phyloP scores from a whole-genome alignment of 2,113 vertebrate genomes.

The Notarius quadriscutis region DNA sequence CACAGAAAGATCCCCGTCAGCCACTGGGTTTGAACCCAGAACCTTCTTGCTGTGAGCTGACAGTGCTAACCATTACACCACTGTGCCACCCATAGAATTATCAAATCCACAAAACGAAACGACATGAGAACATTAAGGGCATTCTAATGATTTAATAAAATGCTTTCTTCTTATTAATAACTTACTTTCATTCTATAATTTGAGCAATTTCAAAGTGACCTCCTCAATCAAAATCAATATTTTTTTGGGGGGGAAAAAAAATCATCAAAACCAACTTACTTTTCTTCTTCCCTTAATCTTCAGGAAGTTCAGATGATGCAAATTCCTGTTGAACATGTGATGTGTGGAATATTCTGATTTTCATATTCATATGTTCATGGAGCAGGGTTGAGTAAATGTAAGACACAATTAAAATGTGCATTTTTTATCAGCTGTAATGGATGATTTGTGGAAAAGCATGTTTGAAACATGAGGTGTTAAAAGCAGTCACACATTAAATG shows the following conservation, averaged over 20 bases:
- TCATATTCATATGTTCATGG: not conserved
- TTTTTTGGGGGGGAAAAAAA: no score
- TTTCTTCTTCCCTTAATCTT: not conserved
- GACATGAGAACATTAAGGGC: not conserved
- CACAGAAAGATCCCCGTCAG: no score
- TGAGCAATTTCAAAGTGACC: not conserved
- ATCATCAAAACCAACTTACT: not conserved
- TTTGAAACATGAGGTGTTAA: constrained; percentile 13
- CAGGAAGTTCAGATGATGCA: not conserved
- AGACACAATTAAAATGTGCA: not conserved
- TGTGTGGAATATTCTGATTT: not conserved
- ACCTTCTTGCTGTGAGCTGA: no score
- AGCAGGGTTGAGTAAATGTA: not conserved
- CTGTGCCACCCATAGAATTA: no score
- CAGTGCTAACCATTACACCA: no score
- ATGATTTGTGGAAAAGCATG: not conserved
- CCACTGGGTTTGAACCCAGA: no score
- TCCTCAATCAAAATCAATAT: not conserved
- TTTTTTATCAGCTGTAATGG: not conserved
- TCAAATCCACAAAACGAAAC: no score
- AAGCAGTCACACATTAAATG: not conserved
- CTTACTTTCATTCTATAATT: not conserved
- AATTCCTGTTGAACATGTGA: not conserved
- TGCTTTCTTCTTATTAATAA: not conserved
- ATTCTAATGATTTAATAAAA: not conserved